These are phyloP conservation scores for Nebria salina DNA, from an alignment of 2,888 invertebrate genomes.

Conservation along the genomic window DNA sequence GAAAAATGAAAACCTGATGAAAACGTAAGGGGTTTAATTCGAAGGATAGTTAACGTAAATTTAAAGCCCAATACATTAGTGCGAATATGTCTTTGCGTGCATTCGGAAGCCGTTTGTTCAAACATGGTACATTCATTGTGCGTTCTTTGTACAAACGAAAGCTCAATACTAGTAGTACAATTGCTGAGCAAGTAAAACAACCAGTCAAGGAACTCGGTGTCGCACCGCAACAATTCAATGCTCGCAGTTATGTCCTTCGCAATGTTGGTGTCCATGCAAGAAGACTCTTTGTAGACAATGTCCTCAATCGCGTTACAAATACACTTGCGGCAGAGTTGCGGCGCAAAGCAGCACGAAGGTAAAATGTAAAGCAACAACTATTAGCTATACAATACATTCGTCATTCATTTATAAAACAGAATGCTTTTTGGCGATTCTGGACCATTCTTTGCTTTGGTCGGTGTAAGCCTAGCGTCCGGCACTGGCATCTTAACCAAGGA, in stretches of 20 bases:
- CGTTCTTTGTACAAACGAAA: slow-evolving; percentile 66
- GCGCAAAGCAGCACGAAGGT: slow-evolving; percentile 70
- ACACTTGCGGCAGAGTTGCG: slow-evolving; percentile 72
- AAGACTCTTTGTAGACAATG: slow-evolving; percentile 74
- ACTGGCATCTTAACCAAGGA: slow-evolving; percentile 78
- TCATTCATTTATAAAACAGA: slow-evolving; percentile 53
- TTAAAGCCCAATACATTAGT: slow-evolving; percentile 12
- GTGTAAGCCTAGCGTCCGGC: slow-evolving; percentile 77
- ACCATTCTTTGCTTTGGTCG: slow-evolving; percentile 79
- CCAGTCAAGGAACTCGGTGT: slow-evolving; percentile 53
- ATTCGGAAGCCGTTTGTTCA: slow-evolving; percentile 66
- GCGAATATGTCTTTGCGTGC: slow-evolving; percentile 68
- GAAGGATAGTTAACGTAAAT: neutral
- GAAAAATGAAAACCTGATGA: neutral
- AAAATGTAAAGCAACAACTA: slow-evolving; percentile 42
- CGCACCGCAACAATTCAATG: slow-evolving; percentile 51
- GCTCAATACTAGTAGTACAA: slow-evolving; percentile 65
- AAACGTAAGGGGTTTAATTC: slow-evolving; percentile 5
- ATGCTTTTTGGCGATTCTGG: slow-evolving; percentile 75
- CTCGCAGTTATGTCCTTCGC: slow-evolving; percentile 57
- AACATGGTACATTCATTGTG: slow-evolving; percentile 70
- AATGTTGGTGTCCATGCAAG: slow-evolving; percentile 69
- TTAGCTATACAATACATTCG: neutral
- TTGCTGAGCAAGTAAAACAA: slow-evolving; percentile 58
- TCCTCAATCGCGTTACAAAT: slow-evolving; percentile 75